A percentile compares a stretch with the other conserved stretches of the same genome.
Conservation (phyloP, 2,888 invertebrate genomes). For the Bedellia somnulentella region DNA sequence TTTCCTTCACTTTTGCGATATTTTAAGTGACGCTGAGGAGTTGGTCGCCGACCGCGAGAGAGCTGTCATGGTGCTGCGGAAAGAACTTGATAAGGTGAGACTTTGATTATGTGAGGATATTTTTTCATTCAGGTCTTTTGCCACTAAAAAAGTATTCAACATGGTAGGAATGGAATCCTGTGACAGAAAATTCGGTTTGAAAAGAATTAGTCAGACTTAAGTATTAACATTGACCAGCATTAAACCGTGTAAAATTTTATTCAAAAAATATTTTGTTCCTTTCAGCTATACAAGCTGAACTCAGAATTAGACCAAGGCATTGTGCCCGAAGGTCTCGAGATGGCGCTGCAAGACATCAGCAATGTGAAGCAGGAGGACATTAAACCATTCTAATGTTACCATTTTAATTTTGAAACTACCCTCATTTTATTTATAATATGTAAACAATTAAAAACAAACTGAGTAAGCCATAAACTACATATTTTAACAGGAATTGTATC, state of each 20-base stretch:
- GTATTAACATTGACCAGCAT: background rate
- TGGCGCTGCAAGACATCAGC: conserved; percentile 74
- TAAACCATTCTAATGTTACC: background rate
- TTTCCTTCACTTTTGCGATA: no score
- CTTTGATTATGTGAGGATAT: background rate
- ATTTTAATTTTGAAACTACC: conserved; percentile 7
- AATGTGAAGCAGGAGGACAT: conserved; percentile 67
- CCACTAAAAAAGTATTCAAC: no score
- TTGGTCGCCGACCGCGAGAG: conserved; percentile 91
- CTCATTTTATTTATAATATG: background rate
- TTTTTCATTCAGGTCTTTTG: no score
- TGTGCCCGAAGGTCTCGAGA: conserved; percentile 77
- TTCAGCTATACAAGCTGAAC: conserved; percentile 77
- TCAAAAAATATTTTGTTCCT: background rate
- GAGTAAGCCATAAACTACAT: background rate
- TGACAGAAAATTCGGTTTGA: no score
- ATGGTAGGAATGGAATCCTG: no score
- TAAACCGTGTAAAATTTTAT: background rate
- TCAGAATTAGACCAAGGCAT: conserved; percentile 79
- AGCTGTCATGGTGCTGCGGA: conserved; percentile 82
- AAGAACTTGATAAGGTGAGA: conserved; percentile 87
- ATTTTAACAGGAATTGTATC: background rate
- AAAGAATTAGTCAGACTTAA: no score
- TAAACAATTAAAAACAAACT: conserved; percentile 2
- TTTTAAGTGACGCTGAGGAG: conserved; percentile 94